Base-by-base conservation (phyloP, 2,797 vertebrate genomes). In the Sphenodon punctatus region DNA sequence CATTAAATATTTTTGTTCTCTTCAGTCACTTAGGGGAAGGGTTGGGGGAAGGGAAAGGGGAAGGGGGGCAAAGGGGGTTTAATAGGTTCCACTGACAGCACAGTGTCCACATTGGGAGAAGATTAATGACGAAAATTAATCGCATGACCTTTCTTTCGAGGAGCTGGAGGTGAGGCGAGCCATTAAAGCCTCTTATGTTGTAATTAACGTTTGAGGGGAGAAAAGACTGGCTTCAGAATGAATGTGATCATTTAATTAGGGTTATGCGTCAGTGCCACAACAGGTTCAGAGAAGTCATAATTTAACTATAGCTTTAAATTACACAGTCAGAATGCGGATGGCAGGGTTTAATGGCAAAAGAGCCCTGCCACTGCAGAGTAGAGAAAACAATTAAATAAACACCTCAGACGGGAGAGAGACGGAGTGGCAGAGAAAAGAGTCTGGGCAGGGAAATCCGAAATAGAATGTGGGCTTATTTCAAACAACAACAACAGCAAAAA, bases 121-220 rank as follows among this genome's bases (percentile, higher is more conserved):
- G 97, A 97, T 97, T 97, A 97, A 97, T 97, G 97, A 96, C 91
- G 94, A 97, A 97, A 97, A 97, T 97, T 96, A 97, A 97, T 97
- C 96, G 95, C 94, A 95, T 97, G 97, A 97, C 97, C 97, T 97
- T 97, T 97, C 96, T 96, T 96, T 97, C 95, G 95, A 96, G 96
- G 96, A 97, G 96, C 96, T 97, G 97, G 97, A 97, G 97, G 97
- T 97, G 97, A 97, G 97, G 96, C 94, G 93, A 96, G 97, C 97
- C 97, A 97, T 97, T 97, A 97, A 97, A 97, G 97, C 97, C 97
- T 97, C 97, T 97, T 97, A 97, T 97, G 97, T 97, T 97, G 97
- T 97, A 97, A 97, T 97, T 97, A 97, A 97, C 96, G 96, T 96
- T 96, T 95, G 94, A 96, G 95, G 96, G 95, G 95, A 96, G 95